These are phyloP conservation scores for Zaprionus inermis DNA, from an alignment of 1,140 invertebrate species.

Conservation along the genomic window DNA sequence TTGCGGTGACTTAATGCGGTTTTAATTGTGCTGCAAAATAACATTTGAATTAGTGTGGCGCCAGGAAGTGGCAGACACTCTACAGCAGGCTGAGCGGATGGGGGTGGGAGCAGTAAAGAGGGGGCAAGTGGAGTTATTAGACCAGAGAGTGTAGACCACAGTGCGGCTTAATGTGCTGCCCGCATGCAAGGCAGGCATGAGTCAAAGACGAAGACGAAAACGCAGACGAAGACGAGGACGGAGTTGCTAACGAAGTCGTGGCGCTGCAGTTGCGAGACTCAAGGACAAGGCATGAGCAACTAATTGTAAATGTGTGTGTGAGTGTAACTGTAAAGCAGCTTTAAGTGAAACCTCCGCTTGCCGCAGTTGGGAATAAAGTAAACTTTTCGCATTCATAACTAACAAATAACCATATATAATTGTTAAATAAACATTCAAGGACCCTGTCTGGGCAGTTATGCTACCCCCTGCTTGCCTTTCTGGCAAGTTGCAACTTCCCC, in stretches of 20 bases:
- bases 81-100: no score
- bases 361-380: neutral
- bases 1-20: constrained; percentile 62
- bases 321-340: neutral
- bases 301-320: constrained; percentile 5
- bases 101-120: neutral
- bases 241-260: constrained; percentile 15
- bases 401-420: neutral
- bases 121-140: constrained; percentile 28
- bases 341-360: neutral
- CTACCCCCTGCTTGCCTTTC: neutral
- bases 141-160: constrained; percentile 6
- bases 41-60: constrained; percentile 79
- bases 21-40: constrained; percentile 77
- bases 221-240: neutral
- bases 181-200: constrained; percentile 60
- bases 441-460: neutral
- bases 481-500: neutral
- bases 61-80: constrained; percentile 55
- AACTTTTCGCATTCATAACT: neutral
- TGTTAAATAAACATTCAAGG: constrained; percentile 4
- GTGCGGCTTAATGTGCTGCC: constrained; percentile 63
- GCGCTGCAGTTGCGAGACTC: constrained; percentile 25
- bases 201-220: constrained; percentile 14
- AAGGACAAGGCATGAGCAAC: constrained; percentile 37